phyloP scores from a whole-genome alignment of 2,113 vertebrate species.

The Hylia prasina region DNA sequence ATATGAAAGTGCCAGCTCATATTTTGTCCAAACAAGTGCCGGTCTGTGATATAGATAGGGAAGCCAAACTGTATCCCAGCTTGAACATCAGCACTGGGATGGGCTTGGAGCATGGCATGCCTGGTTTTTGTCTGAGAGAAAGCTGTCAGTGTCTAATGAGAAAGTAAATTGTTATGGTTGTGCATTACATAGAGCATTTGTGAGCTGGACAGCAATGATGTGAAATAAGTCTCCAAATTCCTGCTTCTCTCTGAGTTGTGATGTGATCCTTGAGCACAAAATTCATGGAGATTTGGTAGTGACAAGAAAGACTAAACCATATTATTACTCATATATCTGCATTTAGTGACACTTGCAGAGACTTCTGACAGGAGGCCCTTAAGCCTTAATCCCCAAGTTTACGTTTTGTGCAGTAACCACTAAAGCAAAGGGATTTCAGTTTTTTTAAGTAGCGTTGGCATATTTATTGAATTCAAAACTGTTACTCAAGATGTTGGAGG shows the following conservation, averaged over 20 bases:
- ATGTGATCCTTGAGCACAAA: neutral
- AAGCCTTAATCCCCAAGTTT: neutral
- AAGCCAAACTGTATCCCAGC: neutral
- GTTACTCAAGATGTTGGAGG: neutral
- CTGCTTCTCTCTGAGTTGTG: neutral
- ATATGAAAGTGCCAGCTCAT: neutral
- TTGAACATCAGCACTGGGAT: neutral
- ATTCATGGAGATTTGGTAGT: neutral
- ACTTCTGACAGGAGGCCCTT: neutral
- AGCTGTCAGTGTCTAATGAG: neutral
- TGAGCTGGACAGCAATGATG: rapidly evolving
- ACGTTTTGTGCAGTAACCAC: neutral
- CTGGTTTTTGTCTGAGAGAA: neutral
- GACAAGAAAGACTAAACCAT: neutral
- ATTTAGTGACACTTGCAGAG: neutral
- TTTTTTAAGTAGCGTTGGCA: neutral
- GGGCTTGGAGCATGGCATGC: neutral
- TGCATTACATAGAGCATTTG: neutral
- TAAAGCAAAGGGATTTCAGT: neutral
- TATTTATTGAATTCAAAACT: neutral
- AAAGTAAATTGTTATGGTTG: neutral
- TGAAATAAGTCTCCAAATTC: neutral
- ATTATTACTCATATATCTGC: neutral
- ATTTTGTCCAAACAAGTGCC: neutral
- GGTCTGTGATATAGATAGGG: rapidly evolving